phyloP scores from a whole-genome alignment of 2,113 vertebrate genomes.

The Gorsachius goisagi region DNA sequence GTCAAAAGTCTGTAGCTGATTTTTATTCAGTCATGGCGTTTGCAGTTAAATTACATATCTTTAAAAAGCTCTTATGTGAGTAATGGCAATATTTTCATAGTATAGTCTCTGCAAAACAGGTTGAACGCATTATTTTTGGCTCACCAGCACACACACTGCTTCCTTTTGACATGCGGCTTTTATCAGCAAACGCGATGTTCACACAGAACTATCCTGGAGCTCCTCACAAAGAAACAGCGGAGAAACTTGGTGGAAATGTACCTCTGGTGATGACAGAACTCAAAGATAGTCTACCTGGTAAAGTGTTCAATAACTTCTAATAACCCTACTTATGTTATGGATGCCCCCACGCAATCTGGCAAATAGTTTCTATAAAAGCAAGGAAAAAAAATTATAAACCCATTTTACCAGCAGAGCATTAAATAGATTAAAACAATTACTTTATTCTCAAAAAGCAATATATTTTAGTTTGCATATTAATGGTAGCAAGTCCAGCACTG shows the following conservation, averaged over 20 bases:
- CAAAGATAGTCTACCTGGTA: neutral
- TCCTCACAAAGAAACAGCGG: neutral
- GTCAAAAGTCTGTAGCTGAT: neutral
- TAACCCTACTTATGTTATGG: neutral
- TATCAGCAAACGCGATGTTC: neutral
- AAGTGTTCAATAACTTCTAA: neutral
- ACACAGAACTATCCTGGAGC: neutral
- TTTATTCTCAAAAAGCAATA: neutral
- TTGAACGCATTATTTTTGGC: neutral
- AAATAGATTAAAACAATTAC: neutral
- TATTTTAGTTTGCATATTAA: neutral
- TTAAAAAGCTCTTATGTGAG: neutral
- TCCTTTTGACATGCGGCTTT: neutral
- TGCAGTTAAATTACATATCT: neutral
- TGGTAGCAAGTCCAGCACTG: neutral
- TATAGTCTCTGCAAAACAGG: neutral
- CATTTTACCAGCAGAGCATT: neutral
- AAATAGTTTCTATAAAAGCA: neutral
- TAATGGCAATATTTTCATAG: neutral
- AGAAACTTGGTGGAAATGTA: neutral
- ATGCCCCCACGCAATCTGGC: neutral
- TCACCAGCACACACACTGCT: neutral
- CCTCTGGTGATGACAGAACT: neutral
- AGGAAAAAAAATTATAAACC: neutral
- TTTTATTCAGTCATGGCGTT: neutral